Percentiles rank a stretch among this genome's conserved stretches.
Conservation (phyloP, 2,888 invertebrate genomes). For the Polydrusus tereticollis region DNA sequence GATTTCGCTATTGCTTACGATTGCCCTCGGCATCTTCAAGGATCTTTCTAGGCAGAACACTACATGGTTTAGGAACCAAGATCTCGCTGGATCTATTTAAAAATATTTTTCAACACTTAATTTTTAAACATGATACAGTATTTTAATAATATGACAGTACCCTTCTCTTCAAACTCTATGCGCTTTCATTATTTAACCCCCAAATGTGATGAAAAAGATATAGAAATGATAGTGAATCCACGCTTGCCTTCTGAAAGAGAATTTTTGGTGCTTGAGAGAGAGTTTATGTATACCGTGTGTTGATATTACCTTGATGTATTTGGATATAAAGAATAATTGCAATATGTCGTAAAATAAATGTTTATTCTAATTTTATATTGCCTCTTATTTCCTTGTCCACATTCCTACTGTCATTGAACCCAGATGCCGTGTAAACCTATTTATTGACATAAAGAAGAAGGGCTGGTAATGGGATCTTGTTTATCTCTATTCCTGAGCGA, state of each 20-base stretch:
- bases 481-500: no score
- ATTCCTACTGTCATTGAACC: no score
- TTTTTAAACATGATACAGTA: no score
- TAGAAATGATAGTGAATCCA: conserved; percentile 43
- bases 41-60: no score
- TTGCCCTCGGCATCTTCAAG: no score
- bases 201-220: conserved; percentile 43
- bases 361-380: conserved; percentile 41
- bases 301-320: conserved; percentile 37
- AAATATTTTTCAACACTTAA: no score
- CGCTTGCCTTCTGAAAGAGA: conserved; percentile 44
- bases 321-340: conserved; percentile 19
- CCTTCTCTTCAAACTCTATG: conserved; percentile 23
- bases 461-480: no score
- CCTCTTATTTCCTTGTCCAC: neutral
- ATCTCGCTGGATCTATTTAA: no score
- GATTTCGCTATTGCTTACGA: no score
- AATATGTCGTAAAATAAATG: conserved; percentile 45
- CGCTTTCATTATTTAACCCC: conserved; percentile 37
- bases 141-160: neutral
- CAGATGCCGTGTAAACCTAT: no score
- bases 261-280: conserved; percentile 46
- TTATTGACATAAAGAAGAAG: no score
- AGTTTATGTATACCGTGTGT: conserved; percentile 40
- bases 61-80: no score